A percentile compares a stretch with the other conserved stretches of the same genome.
Conservation (phyloP, 2,113 vertebrate genomes). For the Alethe castanea region DNA sequence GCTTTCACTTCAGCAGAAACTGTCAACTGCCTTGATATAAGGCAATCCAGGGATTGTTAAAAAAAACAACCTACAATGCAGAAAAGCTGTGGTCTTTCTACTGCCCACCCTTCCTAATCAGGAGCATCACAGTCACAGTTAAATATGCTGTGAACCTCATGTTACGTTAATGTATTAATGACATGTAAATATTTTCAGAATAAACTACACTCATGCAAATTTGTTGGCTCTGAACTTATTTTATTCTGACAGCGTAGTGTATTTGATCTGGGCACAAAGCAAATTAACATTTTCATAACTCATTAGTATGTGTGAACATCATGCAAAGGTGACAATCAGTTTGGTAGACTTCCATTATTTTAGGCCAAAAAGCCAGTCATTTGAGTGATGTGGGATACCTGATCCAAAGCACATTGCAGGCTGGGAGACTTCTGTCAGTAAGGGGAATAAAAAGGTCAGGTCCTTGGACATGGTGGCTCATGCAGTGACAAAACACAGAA, state of each 20-base stretch:
- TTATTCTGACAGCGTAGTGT: constrained; percentile 1
- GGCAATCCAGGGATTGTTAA: neutral
- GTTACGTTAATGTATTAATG: constrained; percentile 61
- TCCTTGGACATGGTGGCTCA: neutral
- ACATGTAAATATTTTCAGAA: constrained; percentile 62
- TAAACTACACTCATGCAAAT: constrained; percentile 51
- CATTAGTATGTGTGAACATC: constrained; percentile 45
- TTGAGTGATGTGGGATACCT: neutral
- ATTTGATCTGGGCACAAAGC: constrained; percentile 54
- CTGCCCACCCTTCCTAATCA: neutral
- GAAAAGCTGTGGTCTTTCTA: neutral
- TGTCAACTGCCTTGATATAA: neutral
- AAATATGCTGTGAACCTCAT: neutral
- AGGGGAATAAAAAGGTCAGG: neutral
- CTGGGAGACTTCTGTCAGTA: neutral
- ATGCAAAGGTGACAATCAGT: constrained; percentile 38
- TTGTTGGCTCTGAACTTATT: constrained; percentile 51
- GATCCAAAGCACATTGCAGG: neutral
- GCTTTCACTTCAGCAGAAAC: neutral
- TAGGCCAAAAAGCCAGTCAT: neutral
- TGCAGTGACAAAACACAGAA: neutral
- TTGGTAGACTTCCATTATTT: constrained; percentile 11
- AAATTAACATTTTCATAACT: constrained; percentile 62
- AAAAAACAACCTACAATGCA: fast-evolving
- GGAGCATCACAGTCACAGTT: neutral